These are phyloP conservation scores for Bibio marci DNA, from an alignment of 2,888 invertebrate genomes.

Conservation along the genomic window DNA sequence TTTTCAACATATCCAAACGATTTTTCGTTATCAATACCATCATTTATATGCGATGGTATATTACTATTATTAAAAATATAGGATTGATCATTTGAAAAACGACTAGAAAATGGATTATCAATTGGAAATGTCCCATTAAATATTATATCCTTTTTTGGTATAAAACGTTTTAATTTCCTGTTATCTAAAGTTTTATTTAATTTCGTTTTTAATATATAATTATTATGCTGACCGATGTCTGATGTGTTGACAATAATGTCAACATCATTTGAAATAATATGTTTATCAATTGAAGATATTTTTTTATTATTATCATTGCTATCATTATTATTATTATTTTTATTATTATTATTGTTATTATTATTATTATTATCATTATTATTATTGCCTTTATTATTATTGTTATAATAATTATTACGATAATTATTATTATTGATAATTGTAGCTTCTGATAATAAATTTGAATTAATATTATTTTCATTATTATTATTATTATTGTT, in stretches of 20 bases:
- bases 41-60: slow-evolving; percentile 14
- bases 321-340: background rate
- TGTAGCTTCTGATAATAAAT: background rate
- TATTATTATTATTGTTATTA: background rate
- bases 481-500: too few relatives aligned
- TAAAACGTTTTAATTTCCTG: too few relatives aligned
- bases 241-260: too few relatives aligned
- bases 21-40: slow-evolving; percentile 15
- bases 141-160: slow-evolving; percentile 32
- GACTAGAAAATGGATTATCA: slow-evolving; percentile 41
- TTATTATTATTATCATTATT: background rate
- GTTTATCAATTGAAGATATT: too few relatives aligned
- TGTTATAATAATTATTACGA: background rate
- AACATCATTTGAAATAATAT: too few relatives aligned
- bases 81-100: slow-evolving; percentile 4
- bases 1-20: too few relatives aligned
- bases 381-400: background rate
- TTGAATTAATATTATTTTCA: too few relatives aligned
- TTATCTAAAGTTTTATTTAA: too few relatives aligned
- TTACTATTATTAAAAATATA: slow-evolving; percentile 13
- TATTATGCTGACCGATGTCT: too few relatives aligned
- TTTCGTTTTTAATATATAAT: too few relatives aligned
- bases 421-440: background rate
- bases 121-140: slow-evolving; percentile 81
- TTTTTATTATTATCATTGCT: background rate